These are phyloP conservation scores for Mormyrus hasselquistii DNA, from an alignment of 2,797 vertebrate species.

Conservation along the genomic window DNA sequence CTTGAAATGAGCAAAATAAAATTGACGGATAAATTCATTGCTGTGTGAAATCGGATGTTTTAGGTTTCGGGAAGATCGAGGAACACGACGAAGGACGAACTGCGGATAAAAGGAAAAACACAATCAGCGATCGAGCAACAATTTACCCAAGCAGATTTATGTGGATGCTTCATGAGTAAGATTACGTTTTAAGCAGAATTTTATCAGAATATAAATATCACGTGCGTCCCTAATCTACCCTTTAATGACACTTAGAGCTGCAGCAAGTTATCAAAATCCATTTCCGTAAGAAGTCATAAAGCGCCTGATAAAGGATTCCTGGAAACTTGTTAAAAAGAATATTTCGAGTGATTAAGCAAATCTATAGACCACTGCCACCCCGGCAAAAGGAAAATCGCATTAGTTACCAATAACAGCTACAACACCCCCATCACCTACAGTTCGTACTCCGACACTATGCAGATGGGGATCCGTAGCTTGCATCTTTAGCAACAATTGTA, in stretches of 20 bases:
- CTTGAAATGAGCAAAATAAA: background rate
- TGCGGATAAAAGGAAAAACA: background rate
- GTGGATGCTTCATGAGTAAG: background rate
- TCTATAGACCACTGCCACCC: background rate
- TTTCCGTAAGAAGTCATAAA: background rate
- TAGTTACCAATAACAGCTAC: background rate
- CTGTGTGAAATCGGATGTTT: background rate
- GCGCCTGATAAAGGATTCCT: background rate
- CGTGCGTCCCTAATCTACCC: background rate
- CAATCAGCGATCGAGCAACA: background rate
- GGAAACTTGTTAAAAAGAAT: background rate
- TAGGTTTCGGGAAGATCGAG: background rate
- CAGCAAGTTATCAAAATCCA: background rate
- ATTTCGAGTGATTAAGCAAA: background rate
- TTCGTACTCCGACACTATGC: background rate
- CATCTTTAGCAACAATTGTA: background rate
- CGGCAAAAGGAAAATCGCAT: background rate
- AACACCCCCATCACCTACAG: background rate
- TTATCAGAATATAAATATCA: background rate
- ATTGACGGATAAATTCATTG: background rate
- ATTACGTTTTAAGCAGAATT: background rate
- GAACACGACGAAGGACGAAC: background rate
- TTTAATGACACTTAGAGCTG: background rate
- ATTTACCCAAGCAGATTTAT: background rate
- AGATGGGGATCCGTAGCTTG: background rate